Conservation (phyloP, 2,888 invertebrate species). For the Imbricaverruca yamaguchii region DNA sequence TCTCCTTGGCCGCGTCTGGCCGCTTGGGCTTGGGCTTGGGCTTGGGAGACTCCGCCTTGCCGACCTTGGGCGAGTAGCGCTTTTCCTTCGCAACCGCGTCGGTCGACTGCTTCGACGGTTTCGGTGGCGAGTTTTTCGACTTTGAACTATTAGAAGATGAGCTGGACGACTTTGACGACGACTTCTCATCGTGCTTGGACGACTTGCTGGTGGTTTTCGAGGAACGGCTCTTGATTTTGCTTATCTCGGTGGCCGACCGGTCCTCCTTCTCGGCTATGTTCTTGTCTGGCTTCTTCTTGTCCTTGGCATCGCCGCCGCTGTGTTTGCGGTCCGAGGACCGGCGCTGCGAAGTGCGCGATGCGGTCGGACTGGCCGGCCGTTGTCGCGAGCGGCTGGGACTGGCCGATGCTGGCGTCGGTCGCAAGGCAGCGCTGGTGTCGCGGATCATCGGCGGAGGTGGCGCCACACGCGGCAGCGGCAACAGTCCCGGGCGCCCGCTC, state of each 20-base stretch:
- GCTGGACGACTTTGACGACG: neutral
- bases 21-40: neutral
- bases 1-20: neutral
- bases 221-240: too few species aligned
- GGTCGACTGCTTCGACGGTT: neutral
- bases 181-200: neutral
- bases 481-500: neutral
- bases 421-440: neutral
- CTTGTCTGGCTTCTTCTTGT: neutral
- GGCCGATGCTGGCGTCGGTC: neutral
- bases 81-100: neutral
- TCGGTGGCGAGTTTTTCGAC: neutral
- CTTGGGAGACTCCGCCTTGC: neutral
- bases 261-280: neutral
- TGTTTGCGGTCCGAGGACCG: neutral
- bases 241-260: neutral
- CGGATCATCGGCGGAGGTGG: slow-evolving; percentile 7
- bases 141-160: neutral
- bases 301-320: neutral
- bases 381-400: too few species aligned
- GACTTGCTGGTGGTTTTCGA: neutral
- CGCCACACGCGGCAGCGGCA: neutral
- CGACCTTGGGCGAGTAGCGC: neutral
- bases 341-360: neutral
- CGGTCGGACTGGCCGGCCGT: neutral